Evolutionary conservation across 1,140 invertebrate genomes (phyloP), one percentile per base, ranked within the genome.

Genomic region (Lucilia sericata): DNA sequence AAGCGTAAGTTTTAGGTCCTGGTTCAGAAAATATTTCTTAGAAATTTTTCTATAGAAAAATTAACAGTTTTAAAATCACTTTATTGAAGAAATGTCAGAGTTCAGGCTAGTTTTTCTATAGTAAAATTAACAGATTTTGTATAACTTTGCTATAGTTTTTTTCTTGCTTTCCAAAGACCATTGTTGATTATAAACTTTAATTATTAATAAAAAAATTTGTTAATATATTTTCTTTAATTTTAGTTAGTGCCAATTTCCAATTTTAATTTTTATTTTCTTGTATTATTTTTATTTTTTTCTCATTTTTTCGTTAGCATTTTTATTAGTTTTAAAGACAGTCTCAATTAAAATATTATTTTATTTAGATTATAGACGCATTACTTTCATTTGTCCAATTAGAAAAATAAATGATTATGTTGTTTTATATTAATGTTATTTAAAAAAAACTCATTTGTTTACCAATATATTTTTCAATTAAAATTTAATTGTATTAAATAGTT

Each of bases 271-370:
- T n/a, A n/a, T n/a, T n/a, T n/a, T n/a, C n/a, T n/a, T n/a, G n/a
- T n/a, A n/a, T n/a, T n/a, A n/a, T 10, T 14, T 36, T 82, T 34
- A 7, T 65, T 82, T 60, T 65, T 65, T 25, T 34, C 8, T 36
- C n/a, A 4, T 36, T 82, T 74, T 74, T 25, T 12, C 34, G 9
- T 76, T n/a, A 76, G 30, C 17, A 12, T 42, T 42, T 76, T 80
- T 30, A 42, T 80, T 80, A 80, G 34, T 49, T 80, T 80, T 80
- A 21, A 80, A 80, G 47, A 80, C 76, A 80, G 76, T 80, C 76
- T 80, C 76, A 25, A 49, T 80, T 12, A 80, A 80, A 80, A 80
- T 25, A 70, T 70, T 80, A 13, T 49, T 51, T 80, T 42, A 8
- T 42, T 76, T 42, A 42, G 12, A 12, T 55, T 42, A 8, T 42